Base-by-base conservation (phyloP, 2,888 invertebrate genomes). In the Metalampra italica region DNA sequence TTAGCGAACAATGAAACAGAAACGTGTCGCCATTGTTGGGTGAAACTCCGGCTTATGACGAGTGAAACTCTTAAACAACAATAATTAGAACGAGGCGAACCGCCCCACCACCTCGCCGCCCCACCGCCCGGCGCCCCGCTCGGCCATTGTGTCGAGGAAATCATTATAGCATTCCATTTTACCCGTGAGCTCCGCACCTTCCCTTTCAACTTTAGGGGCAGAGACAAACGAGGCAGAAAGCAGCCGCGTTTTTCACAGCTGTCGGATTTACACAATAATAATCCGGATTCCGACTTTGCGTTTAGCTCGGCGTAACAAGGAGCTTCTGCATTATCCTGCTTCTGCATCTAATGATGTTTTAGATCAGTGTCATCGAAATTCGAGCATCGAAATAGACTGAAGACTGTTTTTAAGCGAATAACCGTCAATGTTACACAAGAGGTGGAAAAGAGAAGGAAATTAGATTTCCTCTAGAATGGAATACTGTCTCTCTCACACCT, bases 1-100 rank as follows among this genome's bases (percentile, higher is more conserved):
- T 74, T 74, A 75, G 63, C 72, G 75, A 71, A 78, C 76, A 78
- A 78, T 77, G 74, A 71, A 74, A 68, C 63, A 55, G 68, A 71
- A 72, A 73, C 68, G 71, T 75, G 76, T 77, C 66, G 65, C 67
- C 63, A 71, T 70, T 76, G 75, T 71, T 66, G 62, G 66, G 66
- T 68, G 66, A 54, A 66, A 62, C 67, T 55, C 64, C 54, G 56
- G 66, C 66, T 71, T 69, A 66, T 69, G 66, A 68, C 68, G 62
- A 68, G 64, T 66, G 59, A 54, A 67, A 68, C 68, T 68, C 67
- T 68, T 67, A 74, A 71, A 50, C 45, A 50, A 69, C 68, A 56
- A 70, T 72, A 73, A 74, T 73, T 76, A 74, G 68, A 72, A 68
- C 66, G 61, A 53, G 63, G 40, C 36, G 32, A 67, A 67, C 64